Percentiles rank a stretch among this genome's conserved stretches.
phyloP scores from a whole-genome alignment of 2,113 vertebrate genomes.

The Paramormyrops kingsleyae region DNA sequence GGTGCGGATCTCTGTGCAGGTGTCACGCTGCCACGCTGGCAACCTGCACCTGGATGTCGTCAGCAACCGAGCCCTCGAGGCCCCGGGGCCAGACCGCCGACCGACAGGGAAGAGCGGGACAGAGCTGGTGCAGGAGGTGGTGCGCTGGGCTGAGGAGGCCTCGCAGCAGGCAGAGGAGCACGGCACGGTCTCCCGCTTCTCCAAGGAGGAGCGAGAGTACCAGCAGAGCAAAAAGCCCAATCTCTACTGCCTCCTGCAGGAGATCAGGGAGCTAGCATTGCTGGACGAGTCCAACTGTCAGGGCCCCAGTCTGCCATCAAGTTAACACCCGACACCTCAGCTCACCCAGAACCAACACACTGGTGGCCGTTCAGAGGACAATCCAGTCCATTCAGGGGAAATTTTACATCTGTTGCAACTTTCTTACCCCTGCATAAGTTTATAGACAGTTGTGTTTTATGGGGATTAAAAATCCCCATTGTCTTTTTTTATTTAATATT shows the following conservation, averaged over 20 bases:
- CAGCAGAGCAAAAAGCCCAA: slow-evolving; percentile 72
- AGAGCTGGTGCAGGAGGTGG: slow-evolving; percentile 76
- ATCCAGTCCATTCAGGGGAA: not conserved
- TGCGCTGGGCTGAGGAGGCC: slow-evolving; percentile 68
- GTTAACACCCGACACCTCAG: not conserved
- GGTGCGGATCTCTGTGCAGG: slow-evolving; percentile 76
- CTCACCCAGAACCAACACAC: not conserved
- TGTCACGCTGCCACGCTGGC: slow-evolving; percentile 68
- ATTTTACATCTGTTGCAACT: not conserved
- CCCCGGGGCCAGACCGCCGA: not conserved
- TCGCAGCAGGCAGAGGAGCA: slow-evolving; percentile 59
- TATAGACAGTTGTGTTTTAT: not conserved
- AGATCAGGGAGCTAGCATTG: slow-evolving; percentile 81
- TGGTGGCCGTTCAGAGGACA: not conserved
- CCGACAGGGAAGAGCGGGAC: slow-evolving; percentile 35
- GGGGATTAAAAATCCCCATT: not conserved
- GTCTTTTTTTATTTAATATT: not conserved
- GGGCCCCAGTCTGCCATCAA: slow-evolving; percentile 11
- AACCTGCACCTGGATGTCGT: slow-evolving; percentile 70
- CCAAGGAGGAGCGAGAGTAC: slow-evolving; percentile 68
- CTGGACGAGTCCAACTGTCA: slow-evolving; percentile 50
- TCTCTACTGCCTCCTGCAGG: slow-evolving; percentile 80
- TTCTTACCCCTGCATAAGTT: not conserved
- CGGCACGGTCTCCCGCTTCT: slow-evolving; percentile 37
- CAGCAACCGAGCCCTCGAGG: slow-evolving; percentile 55